phyloP scores from a whole-genome alignment of 2,113 vertebrate species.

The Poecile atricapillus region DNA sequence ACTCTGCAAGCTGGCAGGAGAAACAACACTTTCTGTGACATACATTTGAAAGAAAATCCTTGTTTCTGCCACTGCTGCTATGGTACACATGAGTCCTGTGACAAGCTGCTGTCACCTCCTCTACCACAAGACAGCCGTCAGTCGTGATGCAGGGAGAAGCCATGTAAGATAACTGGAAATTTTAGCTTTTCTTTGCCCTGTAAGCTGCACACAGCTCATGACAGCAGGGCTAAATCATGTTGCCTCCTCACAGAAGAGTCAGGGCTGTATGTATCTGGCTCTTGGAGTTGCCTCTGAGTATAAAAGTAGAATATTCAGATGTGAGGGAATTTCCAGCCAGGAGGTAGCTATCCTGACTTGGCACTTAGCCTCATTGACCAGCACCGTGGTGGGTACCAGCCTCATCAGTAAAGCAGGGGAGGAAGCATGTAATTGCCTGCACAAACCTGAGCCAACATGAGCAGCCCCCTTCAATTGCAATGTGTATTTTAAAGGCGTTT shows the following conservation, averaged over 20 bases:
- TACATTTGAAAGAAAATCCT: background rate
- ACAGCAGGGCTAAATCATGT: background rate
- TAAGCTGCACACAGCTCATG: background rate
- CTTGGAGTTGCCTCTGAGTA: background rate
- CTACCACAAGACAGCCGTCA: fast-evolving
- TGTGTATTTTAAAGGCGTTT: background rate
- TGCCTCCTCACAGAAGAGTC: background rate
- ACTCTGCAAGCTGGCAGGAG: background rate
- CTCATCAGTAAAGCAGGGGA: background rate
- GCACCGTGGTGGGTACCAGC: background rate
- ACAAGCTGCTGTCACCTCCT: background rate
- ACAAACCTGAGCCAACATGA: background rate
- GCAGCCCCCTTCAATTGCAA: background rate
- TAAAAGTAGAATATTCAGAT: background rate
- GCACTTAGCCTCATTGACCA: background rate
- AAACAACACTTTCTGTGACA: background rate
- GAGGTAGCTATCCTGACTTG: background rate
- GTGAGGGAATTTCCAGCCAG: background rate
- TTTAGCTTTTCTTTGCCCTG: background rate
- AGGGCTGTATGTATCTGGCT: background rate
- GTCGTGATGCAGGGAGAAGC: background rate
- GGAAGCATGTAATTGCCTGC: background rate
- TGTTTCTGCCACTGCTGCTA: background rate
- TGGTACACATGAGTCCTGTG: background rate
- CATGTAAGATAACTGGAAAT: background rate